A percentile compares a stretch with the other conserved stretches of the same genome.
phyloP scores from a whole-genome alignment of 2,113 vertebrate species.

The Papio anubis region DNA sequence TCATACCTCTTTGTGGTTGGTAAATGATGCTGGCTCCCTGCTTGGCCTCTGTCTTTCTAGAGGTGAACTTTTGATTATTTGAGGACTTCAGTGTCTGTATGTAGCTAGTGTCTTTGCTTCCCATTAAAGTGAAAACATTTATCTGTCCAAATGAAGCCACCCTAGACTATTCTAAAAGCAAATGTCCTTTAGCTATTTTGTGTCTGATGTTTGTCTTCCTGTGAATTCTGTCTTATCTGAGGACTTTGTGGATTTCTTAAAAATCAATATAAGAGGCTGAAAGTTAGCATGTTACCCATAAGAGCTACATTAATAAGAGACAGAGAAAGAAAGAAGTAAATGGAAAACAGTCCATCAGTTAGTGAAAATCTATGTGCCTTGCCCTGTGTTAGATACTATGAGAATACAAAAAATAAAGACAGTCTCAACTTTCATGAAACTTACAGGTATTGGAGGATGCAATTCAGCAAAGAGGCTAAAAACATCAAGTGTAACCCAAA shows the following conservation, averaged over 20 bases:
- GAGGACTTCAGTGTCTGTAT: not conserved
- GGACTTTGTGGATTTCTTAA: slow-evolving; percentile 73
- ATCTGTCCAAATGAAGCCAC: slow-evolving; percentile 70
- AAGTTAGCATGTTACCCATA: slow-evolving; percentile 33
- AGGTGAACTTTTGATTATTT: not conserved
- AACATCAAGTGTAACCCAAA: not conserved
- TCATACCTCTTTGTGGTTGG: not conserved
- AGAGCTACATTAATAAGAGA: slow-evolving; percentile 13
- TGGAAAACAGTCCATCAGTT: not conserved
- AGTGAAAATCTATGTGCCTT: not conserved
- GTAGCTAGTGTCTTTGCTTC: not conserved
- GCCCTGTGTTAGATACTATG: not conserved
- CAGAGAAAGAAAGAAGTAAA: not conserved
- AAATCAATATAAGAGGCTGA: slow-evolving; percentile 74
- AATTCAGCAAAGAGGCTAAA: not conserved
- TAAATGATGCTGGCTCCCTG: not conserved
- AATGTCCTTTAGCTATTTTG: slow-evolving; percentile 77
- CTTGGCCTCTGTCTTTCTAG: not conserved
- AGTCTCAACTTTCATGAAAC: fast-evolving
- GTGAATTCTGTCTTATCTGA: slow-evolving; percentile 73
- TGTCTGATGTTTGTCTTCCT: slow-evolving; percentile 77
- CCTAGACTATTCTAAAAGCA: slow-evolving; percentile 70
- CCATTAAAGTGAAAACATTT: slow-evolving; percentile 69
- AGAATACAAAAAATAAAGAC: not conserved
- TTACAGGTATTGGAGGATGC: not conserved